phyloP scores from a whole-genome alignment of 1,140 invertebrate species.

The Drosophila rhopaloa region DNA sequence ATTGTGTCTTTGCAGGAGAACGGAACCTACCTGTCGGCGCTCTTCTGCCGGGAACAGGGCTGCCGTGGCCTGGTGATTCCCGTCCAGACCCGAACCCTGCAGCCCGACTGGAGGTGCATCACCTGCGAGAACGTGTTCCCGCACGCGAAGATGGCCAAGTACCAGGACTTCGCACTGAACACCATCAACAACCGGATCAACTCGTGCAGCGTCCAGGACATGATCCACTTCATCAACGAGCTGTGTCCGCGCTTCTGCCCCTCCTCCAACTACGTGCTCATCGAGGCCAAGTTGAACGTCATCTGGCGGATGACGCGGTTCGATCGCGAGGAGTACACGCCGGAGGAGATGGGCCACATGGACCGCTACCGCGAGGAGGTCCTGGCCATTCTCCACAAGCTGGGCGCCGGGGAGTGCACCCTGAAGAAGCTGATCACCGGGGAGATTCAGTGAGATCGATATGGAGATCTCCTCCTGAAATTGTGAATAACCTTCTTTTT shows the following conservation, averaged over 20 bases:
- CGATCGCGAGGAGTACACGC: constrained; percentile 58
- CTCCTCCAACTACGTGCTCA: constrained; percentile 76
- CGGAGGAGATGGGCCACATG: constrained; percentile 75
- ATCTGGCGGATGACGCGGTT: constrained; percentile 80
- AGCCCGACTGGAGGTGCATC: constrained; percentile 78
- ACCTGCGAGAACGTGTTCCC: constrained; percentile 76
- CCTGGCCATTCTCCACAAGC: constrained; percentile 80
- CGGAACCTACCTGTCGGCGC: constrained; percentile 76
- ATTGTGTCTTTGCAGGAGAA: constrained; percentile 64
- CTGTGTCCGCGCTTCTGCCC: constrained; percentile 80
- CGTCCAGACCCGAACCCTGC: constrained; percentile 73
- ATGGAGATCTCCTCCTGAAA: neutral
- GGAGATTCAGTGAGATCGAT: constrained; percentile 59
- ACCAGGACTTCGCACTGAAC: constrained; percentile 81
- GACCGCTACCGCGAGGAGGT: constrained; percentile 84
- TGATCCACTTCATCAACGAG: constrained; percentile 82
- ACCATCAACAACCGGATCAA: constrained; percentile 84
- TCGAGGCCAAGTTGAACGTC: constrained; percentile 81
- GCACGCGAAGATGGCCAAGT: constrained; percentile 76
- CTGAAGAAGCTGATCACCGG: constrained; percentile 84
- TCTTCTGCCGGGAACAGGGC: constrained; percentile 76
- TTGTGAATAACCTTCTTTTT: constrained; percentile 4
- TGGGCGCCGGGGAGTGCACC: constrained; percentile 84
- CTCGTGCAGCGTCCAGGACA: constrained; percentile 70
- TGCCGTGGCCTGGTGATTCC: constrained; percentile 82